Evolutionary conservation across 2,888 invertebrate species (phyloP), one percentile per base, ranked within the genome.

Genomic region (Pocota personata): DNA sequence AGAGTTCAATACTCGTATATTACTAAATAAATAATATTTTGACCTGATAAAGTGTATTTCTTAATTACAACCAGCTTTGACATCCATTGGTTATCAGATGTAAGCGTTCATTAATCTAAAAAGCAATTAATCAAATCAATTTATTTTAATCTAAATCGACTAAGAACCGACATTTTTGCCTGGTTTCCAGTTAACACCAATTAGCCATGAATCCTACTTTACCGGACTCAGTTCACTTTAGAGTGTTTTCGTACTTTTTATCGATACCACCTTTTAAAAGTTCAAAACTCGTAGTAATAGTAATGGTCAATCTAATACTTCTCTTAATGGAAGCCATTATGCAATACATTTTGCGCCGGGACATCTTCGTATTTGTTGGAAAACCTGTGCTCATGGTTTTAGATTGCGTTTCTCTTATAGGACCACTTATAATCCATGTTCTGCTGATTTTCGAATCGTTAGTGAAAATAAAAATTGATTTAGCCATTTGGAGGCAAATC

Each of bases 341-440:
- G 3, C 72, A 77, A 43, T 19, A 30, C 6, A 57, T 30, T 7
- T 32, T 86, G 0, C 50, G 55, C 0, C 6, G 55, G n/a, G 52
- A 55, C 12, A 73, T 77, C 16, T 82, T 82, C 21, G 64, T 66
- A 3, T 87, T n/a, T 21, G 57, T 48, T 19, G 72, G 12, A 3
- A 77, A 62, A 8, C 82, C 87, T 1, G 69, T 82, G 10, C 62
- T 82, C 1, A 87, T 78, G 77, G 57, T 73, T 5, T 30, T 87
- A 8, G 64, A 73, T 12, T 48, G 16, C 24, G 77, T 64, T 7
- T n/a, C 27, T 46, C 52, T 57, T 16, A 50, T 40, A 3, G 82
- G 77, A 0, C 72, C 77, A 19, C 40, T 82, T 7, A 27, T 77
- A 0, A 57, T 48, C 7, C 77, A 87, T 43, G 27, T 50, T n/a